Base-by-base conservation (phyloP, 2,113 vertebrate genomes). In the Galeopterus variegatus region DNA sequence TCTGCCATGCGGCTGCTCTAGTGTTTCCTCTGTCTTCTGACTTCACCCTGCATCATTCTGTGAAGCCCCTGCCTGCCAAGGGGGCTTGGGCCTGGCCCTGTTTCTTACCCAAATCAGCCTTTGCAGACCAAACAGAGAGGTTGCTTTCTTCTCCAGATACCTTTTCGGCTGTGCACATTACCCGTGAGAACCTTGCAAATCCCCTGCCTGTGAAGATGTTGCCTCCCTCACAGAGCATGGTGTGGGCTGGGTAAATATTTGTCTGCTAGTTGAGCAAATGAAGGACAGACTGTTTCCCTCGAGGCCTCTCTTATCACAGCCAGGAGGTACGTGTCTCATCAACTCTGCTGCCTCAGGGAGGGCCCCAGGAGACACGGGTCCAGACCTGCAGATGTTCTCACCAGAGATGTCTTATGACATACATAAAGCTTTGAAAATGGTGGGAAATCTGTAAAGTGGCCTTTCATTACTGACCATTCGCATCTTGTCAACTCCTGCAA, bases 381-480 rank as follows among this genome's bases (percentile, higher is more conserved):
- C 5, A 1, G 50, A 28, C 17, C 48, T 36, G 23, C 28, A 48
- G n/a, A 11, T 11, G 23, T 93, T 90, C 81, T 82, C 67, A 67
- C 56, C 52, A 67, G 48, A 81, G 33, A 23, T 73, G 31, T 86
- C 89, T 56, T 31, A 54, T 36, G 77, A 67, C 45, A 73, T 52
- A 67, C 12, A 3, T 1, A 21, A n/a, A 77, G 76, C 72, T 92
- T 96, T 21, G 19, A 88, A 94, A 88, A 69, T 58, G 60, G 26
- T 84, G 77, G 26, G 62, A 69, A 89, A 82, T 72, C 67, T 54
- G 76, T 88, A 64, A 90, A 81, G 91, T 72, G 19, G 60, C 67
- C 62, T 95, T 97, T 96, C 31, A 45, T 94, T 41, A 77, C 85
- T 56, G 76, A 62, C 84, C 36, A 28, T 87, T 92, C 94, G 67